Evolutionary conservation across 2,113 vertebrate genomes (phyloP).

Genomic region (Ploceus nigricollis): DNA sequence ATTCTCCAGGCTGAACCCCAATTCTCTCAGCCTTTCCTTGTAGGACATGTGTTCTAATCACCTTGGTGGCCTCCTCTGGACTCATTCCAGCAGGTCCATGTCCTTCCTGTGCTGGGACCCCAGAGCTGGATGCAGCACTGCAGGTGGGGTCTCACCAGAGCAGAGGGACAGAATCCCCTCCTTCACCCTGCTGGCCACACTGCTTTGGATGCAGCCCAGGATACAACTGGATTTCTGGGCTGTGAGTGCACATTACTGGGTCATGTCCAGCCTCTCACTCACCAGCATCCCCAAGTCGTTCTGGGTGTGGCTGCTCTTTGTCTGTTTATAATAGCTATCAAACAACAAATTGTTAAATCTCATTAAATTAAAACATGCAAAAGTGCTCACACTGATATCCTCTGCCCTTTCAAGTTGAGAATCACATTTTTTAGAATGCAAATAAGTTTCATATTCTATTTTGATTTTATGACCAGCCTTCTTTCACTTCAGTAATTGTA

Average conservation of each 20-base stretch:
- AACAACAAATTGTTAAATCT: background rate
- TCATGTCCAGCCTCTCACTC: background rate
- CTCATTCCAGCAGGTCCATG: background rate
- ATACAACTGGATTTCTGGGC: background rate
- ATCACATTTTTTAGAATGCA: background rate
- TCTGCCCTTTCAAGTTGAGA: background rate
- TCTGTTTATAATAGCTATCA: background rate
- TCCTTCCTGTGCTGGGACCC: too few relatives aligned
- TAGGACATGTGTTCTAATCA: background rate
- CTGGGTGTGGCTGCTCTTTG: background rate
- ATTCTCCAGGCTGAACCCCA: background rate
- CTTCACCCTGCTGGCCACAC: rapidly evolving
- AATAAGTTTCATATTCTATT: background rate
- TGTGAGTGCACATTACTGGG: background rate
- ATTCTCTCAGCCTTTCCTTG: background rate
- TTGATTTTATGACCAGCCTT: background rate
- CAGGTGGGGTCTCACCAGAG: background rate
- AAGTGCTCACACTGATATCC: background rate
- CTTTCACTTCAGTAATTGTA: background rate
- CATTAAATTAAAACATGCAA: background rate
- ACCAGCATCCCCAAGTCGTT: background rate
- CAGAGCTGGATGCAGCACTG: background rate
- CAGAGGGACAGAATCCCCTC: background rate
- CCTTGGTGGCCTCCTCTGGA: background rate
- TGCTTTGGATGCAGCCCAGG: background rate